These are phyloP conservation scores for Epinotia ramella DNA, from an alignment of 2,888 invertebrate species.

Conservation along the genomic window DNA sequence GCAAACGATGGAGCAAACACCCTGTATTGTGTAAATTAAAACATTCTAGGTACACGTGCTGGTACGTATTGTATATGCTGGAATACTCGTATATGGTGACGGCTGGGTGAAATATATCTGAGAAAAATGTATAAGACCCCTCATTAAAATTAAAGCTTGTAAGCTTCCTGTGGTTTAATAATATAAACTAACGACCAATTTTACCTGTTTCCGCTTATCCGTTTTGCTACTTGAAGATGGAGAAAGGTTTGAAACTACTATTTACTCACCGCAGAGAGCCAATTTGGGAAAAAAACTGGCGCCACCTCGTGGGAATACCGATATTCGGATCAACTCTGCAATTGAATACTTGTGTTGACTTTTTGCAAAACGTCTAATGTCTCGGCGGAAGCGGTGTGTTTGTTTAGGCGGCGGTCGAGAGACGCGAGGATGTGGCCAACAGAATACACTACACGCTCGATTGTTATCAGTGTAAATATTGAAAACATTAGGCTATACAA, in stretches of 20 bases:
- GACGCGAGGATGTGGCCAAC: constrained; percentile 72
- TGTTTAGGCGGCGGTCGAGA: constrained; percentile 74
- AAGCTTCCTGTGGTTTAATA: not conserved
- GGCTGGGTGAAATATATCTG: too few relatives aligned
- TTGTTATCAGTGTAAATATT: constrained; percentile 67
- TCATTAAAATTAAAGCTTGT: not conserved
- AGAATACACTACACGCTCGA: constrained; percentile 64
- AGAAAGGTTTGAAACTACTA: constrained; percentile 41
- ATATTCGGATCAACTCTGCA: constrained; percentile 60
- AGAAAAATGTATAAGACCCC: not conserved
- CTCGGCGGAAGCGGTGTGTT: constrained; percentile 77
- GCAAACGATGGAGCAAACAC: too few relatives aligned
- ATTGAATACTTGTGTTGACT: constrained; percentile 71
- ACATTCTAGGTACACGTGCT: too few relatives aligned
- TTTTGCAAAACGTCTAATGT: constrained; percentile 75
- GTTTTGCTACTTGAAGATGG: not conserved
- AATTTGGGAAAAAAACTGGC: constrained; percentile 66
- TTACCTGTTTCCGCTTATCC: not conserved
- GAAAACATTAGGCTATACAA: constrained; percentile 46
- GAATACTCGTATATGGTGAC: too few relatives aligned
- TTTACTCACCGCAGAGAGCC: constrained; percentile 48
- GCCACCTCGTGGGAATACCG: constrained; percentile 68
- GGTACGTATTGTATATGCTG: too few relatives aligned
- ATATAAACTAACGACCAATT: constrained; percentile 1
- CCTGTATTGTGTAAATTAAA: too few relatives aligned